Percentiles rank a stretch among this genome's conserved stretches.
These are phyloP conservation scores for Myiopsitta monachus DNA, from an alignment of 2,113 vertebrate genomes.

Conservation along the genomic window DNA sequence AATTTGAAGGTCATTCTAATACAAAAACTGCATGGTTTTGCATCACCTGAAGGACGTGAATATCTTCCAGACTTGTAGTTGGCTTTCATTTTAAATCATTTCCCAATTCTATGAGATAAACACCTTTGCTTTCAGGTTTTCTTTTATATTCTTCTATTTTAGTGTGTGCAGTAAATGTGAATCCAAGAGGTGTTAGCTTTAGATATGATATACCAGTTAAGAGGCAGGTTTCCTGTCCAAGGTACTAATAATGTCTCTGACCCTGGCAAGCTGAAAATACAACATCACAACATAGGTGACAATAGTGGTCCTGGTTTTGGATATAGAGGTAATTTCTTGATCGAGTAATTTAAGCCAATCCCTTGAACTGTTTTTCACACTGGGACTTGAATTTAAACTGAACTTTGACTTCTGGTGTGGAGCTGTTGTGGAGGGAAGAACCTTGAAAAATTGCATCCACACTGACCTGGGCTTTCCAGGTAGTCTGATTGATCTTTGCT, in stretches of 20 bases:
- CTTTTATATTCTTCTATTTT: not conserved
- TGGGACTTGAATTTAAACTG: not conserved
- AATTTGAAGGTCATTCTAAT: not conserved
- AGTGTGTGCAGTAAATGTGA: not conserved
- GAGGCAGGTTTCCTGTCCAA: not conserved
- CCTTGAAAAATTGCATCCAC: not conserved
- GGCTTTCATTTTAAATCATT: not conserved
- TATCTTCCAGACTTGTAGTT: not conserved
- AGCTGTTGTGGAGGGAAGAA: not conserved
- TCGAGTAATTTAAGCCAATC: not conserved
- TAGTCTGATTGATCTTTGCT: not conserved
- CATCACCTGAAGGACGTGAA: not conserved
- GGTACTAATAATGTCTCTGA: not conserved
- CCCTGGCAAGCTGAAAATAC: not conserved
- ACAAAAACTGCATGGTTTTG: not conserved
- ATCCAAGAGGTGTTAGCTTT: not conserved
- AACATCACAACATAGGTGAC: not conserved
- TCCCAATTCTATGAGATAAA: not conserved
- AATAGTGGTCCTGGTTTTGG: not conserved
- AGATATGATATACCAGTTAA: not conserved
- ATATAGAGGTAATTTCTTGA: not conserved
- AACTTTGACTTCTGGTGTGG: not conserved
- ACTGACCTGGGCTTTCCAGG: not conserved
- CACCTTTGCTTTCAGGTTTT: not conserved
- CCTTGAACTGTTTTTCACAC: not conserved